phyloP scores from a whole-genome alignment of 2,888 invertebrate genomes.

The Andrena bucephala region DNA sequence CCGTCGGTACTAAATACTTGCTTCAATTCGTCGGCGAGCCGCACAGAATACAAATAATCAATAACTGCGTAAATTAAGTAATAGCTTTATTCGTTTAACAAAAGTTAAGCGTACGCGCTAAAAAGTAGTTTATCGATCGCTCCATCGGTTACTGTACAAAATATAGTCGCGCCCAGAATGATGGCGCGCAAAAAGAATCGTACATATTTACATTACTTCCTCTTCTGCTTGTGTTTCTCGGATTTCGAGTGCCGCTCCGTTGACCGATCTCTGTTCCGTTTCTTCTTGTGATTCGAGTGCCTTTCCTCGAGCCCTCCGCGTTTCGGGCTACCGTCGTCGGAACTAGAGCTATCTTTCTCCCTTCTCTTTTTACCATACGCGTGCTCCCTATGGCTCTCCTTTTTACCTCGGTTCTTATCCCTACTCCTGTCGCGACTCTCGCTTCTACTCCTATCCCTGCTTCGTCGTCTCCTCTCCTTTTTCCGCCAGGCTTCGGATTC shows the following conservation, averaged over 20 bases:
- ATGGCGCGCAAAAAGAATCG: not conserved
- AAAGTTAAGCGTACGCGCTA: slow-evolving; percentile 4
- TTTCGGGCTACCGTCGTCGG: slow-evolving; percentile 25
- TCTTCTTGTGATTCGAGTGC: slow-evolving; percentile 63
- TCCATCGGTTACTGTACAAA: slow-evolving; percentile 27
- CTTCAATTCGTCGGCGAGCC: not conserved
- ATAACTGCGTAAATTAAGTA: not conserved
- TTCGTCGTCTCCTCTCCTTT: slow-evolving; percentile 38
- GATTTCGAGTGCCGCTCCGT: slow-evolving; percentile 32
- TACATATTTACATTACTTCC: slow-evolving; percentile 40
- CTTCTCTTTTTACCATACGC: slow-evolving; percentile 41
- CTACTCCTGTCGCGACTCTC: slow-evolving; percentile 42
- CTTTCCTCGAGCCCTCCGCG: slow-evolving; percentile 27
- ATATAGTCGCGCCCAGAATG: slow-evolving; percentile 9
- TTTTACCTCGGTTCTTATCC: slow-evolving; percentile 38
- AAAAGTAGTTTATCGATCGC: slow-evolving; percentile 1
- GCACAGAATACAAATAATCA: not conserved
- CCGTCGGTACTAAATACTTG: not conserved
- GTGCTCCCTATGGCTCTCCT: slow-evolving; percentile 42
- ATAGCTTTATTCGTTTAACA: slow-evolving; percentile 32
- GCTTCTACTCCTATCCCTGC: slow-evolving; percentile 44
- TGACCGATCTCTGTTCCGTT: slow-evolving; percentile 64
- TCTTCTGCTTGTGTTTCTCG: slow-evolving; percentile 54
- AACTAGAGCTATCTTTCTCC: slow-evolving; percentile 20
- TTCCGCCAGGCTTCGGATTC: slow-evolving; percentile 47